Evolutionary conservation across 2,888 invertebrate genomes (phyloP), one percentile per base, ranked within the genome.

Genomic region (Arge pagana): DNA sequence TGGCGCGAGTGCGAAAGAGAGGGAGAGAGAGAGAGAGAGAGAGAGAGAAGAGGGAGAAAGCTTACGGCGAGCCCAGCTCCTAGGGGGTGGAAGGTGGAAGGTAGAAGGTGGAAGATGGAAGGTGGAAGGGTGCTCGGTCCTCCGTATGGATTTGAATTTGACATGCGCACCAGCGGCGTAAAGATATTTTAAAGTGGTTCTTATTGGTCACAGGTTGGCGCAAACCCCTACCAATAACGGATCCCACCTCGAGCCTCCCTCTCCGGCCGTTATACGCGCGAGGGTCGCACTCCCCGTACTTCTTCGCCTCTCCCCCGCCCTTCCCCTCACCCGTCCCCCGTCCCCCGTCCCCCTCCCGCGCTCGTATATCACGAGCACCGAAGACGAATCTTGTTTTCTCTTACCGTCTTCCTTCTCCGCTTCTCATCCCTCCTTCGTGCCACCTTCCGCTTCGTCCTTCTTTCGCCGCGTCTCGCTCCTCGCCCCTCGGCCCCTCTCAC

Each of bases 171-270:
- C 67, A 53, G 30, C 55, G 53, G 51, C 48, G 63, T 48, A 42
- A 59, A 68, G 68, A 68, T 64, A 67, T 68, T 71, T 70, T 71
- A 68, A 73, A 71, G 72, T 71, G 70, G 64, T 69, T 72, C 71
- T 73, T 71, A 74, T 75, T 74, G 74, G 74, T 70, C 70, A 67
- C 71, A 66, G 69, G 60, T 66, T 67, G 63, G 57, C 60, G 61
- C 55, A 57, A 59, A 60, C 33, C 45, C 43, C 36, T 51, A 43
- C n/a, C 35, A n/a, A n/a, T 19, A 19, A 28, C 50, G 23, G 21
- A 23, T 28, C 13, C 42, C 28, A 3, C 26, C 40, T 10, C 40
- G 3, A 7, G 18, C 40, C 26, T 15, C 41, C 42, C 50, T 35
- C n/a, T 11, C 16, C 18, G n/a, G 16, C 21, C 31, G 4, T 10